Base-by-base conservation (phyloP, 2,113 vertebrate genomes). In the Caranx ignobilis region DNA sequence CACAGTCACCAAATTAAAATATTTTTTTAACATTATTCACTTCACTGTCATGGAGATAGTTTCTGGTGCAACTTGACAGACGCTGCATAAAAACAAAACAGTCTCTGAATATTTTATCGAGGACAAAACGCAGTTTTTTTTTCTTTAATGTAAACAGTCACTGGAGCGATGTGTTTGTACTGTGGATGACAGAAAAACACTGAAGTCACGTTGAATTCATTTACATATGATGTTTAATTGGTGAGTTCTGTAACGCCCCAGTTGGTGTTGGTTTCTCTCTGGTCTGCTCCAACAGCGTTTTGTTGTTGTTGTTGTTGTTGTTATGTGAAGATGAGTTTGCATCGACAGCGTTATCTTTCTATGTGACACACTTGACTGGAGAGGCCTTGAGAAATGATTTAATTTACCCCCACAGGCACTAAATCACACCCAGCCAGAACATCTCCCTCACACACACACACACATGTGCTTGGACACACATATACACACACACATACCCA, bases 381-480 rank as follows among this genome's bases (percentile, higher is more conserved):
- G 65, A 87, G 83, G 87, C 88, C 89, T 89, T 90, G 88, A 90
- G 78, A 79, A 89, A 88, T 87, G 83, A 92, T 93, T 93, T 91
- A 88, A 93, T 91, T 92, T 82, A 75, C 78, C 60, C 67, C 78
- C 35, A 35, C 60, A 67, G 85, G 70, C 77, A 71, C 60, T 88
- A 79, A 88, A 88, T 89, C 87, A 88, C 71, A 76, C 47, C 21
- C 64, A 79, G 71, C 37, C 32, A 56, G 43, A 80, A 59, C 59
- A 65, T 57, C 62, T 70, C 45, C 73, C 32, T 50, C 76, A 47
- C 52, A 19, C 59, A 77, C 15, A 41, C 71, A 72, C 72, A 67
- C 79, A 43, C 52, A 41, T 41, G 45, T 47, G 37, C 67, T 26
- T 31, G 54, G 26, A 31, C 48, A 76, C n/a, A 48, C 78, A 61